Percentiles rank a stretch among this genome's conserved stretches.
Evolutionary conservation across 1,140 invertebrate species (phyloP).

Genomic region (Anthonomus grandis): DNA sequence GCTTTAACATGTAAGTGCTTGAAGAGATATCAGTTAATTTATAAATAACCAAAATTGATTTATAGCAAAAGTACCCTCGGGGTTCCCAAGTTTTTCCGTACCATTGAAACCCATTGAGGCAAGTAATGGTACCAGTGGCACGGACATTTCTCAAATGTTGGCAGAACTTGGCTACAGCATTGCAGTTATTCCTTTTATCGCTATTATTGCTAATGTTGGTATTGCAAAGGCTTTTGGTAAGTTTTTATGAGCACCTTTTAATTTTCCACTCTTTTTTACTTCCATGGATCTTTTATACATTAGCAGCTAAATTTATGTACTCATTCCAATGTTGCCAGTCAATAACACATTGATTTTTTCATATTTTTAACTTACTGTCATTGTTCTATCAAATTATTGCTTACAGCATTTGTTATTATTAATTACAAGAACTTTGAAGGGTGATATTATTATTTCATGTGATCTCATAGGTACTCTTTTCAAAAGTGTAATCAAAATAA

Average conservation of each 20-base stretch:
- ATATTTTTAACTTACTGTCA: too few species aligned
- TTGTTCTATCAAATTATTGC: too few species aligned
- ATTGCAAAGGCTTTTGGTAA: slow-evolving; percentile 84
- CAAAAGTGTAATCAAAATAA: too few species aligned
- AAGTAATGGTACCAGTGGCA: slow-evolving; percentile 52
- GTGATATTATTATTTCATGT: too few species aligned
- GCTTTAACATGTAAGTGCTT: slow-evolving; percentile 33
- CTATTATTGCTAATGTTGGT: slow-evolving; percentile 80
- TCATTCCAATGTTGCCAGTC: too few species aligned
- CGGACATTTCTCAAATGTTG: slow-evolving; percentile 59
- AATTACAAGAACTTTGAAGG: too few species aligned
- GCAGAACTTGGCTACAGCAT: slow-evolving; percentile 66
- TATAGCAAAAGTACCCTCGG: slow-evolving; percentile 53
- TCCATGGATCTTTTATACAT: slow-evolving; percentile 3
- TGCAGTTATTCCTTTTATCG: slow-evolving; percentile 74
- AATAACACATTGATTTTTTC: too few species aligned
- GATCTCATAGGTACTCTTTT: too few species aligned
- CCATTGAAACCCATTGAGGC: slow-evolving; percentile 48
- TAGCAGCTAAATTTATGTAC: too few species aligned
- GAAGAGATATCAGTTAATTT: not conserved
- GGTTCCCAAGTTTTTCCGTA: slow-evolving; percentile 52
- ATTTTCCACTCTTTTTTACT: not conserved
- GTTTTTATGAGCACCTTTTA: slow-evolving; percentile 44
- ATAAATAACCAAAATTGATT: too few species aligned
- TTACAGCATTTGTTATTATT: too few species aligned